Conservation (phyloP, 2,113 vertebrate genomes). For the Microtus richardsoni region DNA sequence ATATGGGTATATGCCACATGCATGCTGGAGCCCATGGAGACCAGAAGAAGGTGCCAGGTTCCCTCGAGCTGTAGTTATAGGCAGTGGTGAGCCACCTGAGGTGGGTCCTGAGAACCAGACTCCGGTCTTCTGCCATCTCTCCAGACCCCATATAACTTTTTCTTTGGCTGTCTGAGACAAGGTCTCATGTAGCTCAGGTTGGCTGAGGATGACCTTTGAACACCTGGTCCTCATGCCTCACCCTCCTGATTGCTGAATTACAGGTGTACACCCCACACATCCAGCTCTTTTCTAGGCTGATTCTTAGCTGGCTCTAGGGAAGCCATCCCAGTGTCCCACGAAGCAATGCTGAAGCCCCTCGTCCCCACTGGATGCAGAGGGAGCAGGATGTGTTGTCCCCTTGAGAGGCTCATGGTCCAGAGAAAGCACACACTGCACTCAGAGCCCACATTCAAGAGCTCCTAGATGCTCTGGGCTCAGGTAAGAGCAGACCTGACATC, state of each 20-base stretch:
- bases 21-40: not conserved
- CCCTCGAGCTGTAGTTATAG: not conserved
- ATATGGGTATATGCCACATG: not conserved
- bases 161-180: not conserved
- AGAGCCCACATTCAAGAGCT: not conserved
- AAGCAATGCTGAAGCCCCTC: not conserved
- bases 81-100: not conserved
- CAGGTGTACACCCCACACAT: not conserved
- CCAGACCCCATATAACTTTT: not conserved
- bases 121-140: not conserved
- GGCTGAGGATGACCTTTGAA: not conserved
- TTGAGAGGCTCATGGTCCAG: not conserved
- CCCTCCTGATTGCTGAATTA: not conserved
- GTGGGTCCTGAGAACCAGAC: not conserved
- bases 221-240: not conserved
- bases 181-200: not conserved
- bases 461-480: not conserved
- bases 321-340: not conserved
- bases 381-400: rapidly evolving
- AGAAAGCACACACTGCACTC: not conserved
- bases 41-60: not conserved
- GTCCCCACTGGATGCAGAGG: not conserved
- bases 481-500: not conserved
- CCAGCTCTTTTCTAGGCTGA: not conserved
- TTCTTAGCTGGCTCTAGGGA: not conserved